phyloP scores from a whole-genome alignment of 1,140 invertebrate species.

The Archivesica marissinica region DNA sequence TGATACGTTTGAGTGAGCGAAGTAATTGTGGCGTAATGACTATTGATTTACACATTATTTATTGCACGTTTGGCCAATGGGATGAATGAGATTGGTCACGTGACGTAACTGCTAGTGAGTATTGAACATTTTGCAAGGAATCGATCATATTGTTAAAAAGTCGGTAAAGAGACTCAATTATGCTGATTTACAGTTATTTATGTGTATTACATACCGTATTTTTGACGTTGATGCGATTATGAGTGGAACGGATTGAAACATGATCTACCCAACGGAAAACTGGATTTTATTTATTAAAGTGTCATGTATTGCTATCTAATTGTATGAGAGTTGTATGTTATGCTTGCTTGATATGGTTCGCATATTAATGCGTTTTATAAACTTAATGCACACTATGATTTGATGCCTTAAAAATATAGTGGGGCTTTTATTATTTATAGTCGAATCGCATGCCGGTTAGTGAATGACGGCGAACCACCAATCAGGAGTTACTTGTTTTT shows the following conservation, averaged over 20 bases:
- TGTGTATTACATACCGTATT: constrained; percentile 32
- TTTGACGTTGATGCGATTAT: constrained; percentile 30
- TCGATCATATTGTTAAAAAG: constrained; percentile 36
- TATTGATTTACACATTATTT: constrained; percentile 39
- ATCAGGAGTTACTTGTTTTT: background rate
- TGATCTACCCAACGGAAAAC: background rate
- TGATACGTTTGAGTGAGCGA: constrained; percentile 29
- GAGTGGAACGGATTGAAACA: background rate
- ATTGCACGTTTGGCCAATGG: constrained; percentile 19
- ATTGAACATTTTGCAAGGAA: constrained; percentile 25
- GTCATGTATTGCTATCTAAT: constrained; percentile 6
- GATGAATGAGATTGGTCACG: constrained; percentile 18
- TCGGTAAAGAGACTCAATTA: constrained; percentile 33
- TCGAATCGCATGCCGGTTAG: background rate
- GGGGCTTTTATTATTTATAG: constrained; percentile 12
- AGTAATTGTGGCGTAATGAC: constrained; percentile 28
- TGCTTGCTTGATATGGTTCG: constrained; percentile 1
- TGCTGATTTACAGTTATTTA: constrained; percentile 34
- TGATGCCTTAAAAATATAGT: background rate
- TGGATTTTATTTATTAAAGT: constrained; percentile 40
- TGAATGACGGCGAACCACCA: background rate
- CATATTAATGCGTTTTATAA: constrained; percentile 4
- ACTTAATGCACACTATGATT: constrained; percentile 3
- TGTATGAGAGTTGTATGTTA: constrained; percentile 18
- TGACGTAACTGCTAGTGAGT: constrained; percentile 3